Evolutionary conservation across 2,888 invertebrate genomes (phyloP).

Genomic region (Dione juno): DNA sequence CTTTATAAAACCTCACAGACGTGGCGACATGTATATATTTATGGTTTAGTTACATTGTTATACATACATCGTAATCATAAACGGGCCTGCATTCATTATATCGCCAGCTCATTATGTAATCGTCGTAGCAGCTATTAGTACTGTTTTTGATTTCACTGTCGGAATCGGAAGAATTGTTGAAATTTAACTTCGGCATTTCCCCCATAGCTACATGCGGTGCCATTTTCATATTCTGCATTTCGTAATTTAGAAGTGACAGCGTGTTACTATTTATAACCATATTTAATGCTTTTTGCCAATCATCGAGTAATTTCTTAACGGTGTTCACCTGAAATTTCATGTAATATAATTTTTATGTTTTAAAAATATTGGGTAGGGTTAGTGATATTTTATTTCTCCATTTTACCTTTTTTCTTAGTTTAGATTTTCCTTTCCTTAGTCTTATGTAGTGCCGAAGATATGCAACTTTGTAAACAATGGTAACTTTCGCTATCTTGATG

Average conservation of each 20-base stretch:
- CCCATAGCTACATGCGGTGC: conserved; percentile 72
- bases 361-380: not conserved
- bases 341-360: not conserved
- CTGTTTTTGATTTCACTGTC: conserved; percentile 62
- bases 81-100: conserved; percentile 53
- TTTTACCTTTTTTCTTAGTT: conserved; percentile 70
- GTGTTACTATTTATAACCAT: conserved; percentile 65
- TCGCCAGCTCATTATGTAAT: conserved; percentile 61
- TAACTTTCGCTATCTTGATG: conserved; percentile 74
- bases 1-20: not conserved
- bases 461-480: conserved; percentile 75
- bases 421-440: conserved; percentile 66
- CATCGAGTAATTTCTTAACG: conserved; percentile 68
- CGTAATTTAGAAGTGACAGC: conserved; percentile 58
- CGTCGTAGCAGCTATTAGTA: conserved; percentile 58
- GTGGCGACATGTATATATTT: not conserved
- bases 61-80: conserved; percentile 39
- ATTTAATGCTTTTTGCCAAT: conserved; percentile 72
- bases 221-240: conserved; percentile 59
- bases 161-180: conserved; percentile 60
- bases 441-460: conserved; percentile 74
- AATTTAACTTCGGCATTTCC: conserved; percentile 63
- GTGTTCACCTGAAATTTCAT: conserved; percentile 23
- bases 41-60: not conserved
- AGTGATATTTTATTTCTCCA: not conserved